Percentiles rank a stretch among this genome's conserved stretches.
These are phyloP conservation scores for Dendroctonus valens DNA, from an alignment of 1,140 invertebrate genomes.

Conservation along the genomic window DNA sequence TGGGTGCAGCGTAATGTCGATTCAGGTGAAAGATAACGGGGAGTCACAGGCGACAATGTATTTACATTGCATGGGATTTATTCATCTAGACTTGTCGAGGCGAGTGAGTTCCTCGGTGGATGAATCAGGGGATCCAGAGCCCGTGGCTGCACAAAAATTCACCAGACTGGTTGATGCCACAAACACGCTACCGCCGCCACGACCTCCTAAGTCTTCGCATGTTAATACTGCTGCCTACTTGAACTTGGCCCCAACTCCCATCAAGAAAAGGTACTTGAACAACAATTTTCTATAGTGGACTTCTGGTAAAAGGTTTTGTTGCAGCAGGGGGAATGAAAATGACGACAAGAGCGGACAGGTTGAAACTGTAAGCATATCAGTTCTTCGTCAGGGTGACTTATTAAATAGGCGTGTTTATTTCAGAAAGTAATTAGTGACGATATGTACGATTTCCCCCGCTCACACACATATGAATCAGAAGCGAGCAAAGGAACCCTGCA, in stretches of 20 bases:
- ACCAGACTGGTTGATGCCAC: conserved; percentile 52
- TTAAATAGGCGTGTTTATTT: not conserved
- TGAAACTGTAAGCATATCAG: not conserved
- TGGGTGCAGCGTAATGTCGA: conserved; percentile 47
- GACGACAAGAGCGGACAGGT: not conserved
- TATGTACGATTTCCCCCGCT: conserved; percentile 71
- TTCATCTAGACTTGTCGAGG: not conserved
- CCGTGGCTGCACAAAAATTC: conserved; percentile 58
- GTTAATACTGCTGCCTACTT: conserved; percentile 55
- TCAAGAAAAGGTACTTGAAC: conserved; percentile 36
- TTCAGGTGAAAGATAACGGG: conserved; percentile 23
- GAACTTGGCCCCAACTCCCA: conserved; percentile 48
- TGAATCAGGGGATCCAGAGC: conserved; percentile 57
- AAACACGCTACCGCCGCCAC: conserved; percentile 59
- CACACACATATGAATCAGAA: conserved; percentile 55
- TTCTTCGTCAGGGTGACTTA: not conserved
- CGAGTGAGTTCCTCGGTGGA: conserved; percentile 50
- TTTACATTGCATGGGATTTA: not conserved
- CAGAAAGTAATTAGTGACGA: conserved; percentile 55
- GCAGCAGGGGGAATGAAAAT: not conserved
- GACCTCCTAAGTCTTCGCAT: conserved; percentile 75
- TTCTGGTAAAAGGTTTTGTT: not conserved
- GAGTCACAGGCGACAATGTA: not conserved
- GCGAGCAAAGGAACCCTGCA: conserved; percentile 37
- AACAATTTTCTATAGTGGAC: not conserved